phyloP scores from a whole-genome alignment of 2,888 invertebrate species.

The Choristoneura rosaceana region DNA sequence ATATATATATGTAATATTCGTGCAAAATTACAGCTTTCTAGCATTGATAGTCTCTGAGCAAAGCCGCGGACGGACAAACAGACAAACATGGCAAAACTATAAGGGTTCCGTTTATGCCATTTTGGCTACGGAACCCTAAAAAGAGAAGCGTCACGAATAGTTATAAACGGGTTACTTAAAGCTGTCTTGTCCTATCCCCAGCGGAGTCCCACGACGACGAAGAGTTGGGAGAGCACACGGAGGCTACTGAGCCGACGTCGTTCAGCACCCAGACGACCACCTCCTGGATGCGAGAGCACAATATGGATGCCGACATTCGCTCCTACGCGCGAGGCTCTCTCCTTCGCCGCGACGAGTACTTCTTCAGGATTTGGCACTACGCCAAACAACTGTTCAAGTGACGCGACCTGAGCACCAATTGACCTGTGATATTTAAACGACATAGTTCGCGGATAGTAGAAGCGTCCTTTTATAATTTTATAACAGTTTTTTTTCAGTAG shows the following conservation, averaged over 20 bases:
- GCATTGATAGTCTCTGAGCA: too few species aligned
- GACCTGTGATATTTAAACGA: constrained; percentile 80
- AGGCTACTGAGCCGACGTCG: constrained; percentile 91
- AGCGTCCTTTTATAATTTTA: constrained; percentile 64
- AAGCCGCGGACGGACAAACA: too few species aligned
- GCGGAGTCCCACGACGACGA: constrained; percentile 75
- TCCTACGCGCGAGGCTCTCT: constrained; percentile 95
- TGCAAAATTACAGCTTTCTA: too few species aligned
- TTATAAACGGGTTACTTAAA: too few species aligned
- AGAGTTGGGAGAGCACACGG: constrained; percentile 84
- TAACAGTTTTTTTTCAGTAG: constrained; percentile 55
- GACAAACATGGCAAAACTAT: too few species aligned
- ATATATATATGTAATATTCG: too few species aligned
- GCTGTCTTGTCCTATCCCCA: background rate
- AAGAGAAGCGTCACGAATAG: too few species aligned
- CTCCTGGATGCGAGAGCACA: constrained; percentile 96
- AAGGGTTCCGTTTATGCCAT: too few species aligned
- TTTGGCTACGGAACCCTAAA: too few species aligned
- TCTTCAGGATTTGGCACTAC: constrained; percentile 97
- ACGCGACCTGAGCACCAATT: constrained; percentile 69
- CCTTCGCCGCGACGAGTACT: constrained; percentile 95
- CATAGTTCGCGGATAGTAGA: constrained; percentile 69
- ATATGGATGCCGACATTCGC: constrained; percentile 97
- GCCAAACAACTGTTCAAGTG: constrained; percentile 93
- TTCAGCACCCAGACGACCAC: constrained; percentile 97